Base-by-base conservation (phyloP, 2,797 vertebrate genomes). In the Liasis olivaceus region DNA sequence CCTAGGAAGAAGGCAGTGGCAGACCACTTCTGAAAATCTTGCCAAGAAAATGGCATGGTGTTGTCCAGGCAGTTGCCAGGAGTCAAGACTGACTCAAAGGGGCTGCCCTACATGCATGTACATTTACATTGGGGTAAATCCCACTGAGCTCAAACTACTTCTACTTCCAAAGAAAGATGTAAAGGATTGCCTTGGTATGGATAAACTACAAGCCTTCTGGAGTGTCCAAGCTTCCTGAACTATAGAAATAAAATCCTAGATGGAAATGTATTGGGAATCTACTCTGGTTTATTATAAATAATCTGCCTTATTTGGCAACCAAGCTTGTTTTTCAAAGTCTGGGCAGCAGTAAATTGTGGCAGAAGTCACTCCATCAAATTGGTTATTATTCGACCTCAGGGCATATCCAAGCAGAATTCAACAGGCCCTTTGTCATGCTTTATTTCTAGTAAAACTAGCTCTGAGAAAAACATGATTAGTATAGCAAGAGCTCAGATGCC, bases 201-300 rank as follows among this genome's bases (percentile, higher is more conserved):
- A 77, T 0, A 89, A 60, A 60, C n/a, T 0, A 20, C 11, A 31
- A 1, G 86, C 4, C 88, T 88, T 85, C 26, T n/a, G 26, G 63
- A 62, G 36, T 51, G 42, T 91, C 85, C 77, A 66, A 54, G 6
- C 24, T 56, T 26, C 28, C 20, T 20, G 14, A 26, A 20, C 24
- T 47, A 5, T 1, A 24, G 31, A 81, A 59, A 28, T 15, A 64
- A 8, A 8, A 15, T 56, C 54, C 28, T 85, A 62, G 94, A 95
- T 95, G 84, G 87, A 97, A 96, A 92, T 85, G 87, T 94, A 95
- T 92, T 94, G 95, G 96, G 95, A 96, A 95, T 95, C 93, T 95
- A 95, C 95, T 97, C 96, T 97, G 95, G 96, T 96, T 97, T 95
- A 97, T 97, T 97, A 97, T 95, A 97, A 97, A 96, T 96, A 96